These are phyloP conservation scores for Sturmia bella DNA, from an alignment of 2,888 invertebrate genomes.

Conservation along the genomic window DNA sequence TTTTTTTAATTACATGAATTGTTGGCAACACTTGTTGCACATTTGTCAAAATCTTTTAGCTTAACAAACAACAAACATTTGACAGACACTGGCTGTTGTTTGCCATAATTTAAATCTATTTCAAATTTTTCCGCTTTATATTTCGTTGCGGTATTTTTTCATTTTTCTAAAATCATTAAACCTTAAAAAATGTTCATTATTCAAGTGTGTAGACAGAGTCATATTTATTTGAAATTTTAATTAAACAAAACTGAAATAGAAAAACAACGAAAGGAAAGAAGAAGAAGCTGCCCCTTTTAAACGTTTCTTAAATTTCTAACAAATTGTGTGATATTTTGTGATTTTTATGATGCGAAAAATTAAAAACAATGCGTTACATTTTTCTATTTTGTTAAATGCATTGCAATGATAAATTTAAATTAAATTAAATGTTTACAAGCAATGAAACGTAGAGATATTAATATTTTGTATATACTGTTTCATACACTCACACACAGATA, in stretches of 20 bases:
- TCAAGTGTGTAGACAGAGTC: conserved; percentile 39
- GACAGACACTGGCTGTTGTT: conserved; percentile 43
- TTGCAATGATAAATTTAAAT: conserved; percentile 68
- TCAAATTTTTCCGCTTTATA: neutral
- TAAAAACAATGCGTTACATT: conserved; percentile 61
- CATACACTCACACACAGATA: too few species aligned
- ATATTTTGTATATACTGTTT: neutral
- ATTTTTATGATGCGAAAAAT: conserved; percentile 69
- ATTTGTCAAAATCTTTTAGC: conserved; percentile 63
- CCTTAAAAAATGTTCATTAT: conserved; percentile 53
- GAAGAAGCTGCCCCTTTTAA: too few species aligned
- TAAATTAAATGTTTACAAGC: conserved; percentile 65
- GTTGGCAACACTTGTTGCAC: conserved; percentile 66
- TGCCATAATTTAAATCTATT: conserved; percentile 24
- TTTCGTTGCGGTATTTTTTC: neutral
- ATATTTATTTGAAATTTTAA: conserved; percentile 53
- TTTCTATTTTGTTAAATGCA: conserved; percentile 34
- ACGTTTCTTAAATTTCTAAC: conserved; percentile 47
- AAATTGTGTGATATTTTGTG: conserved; percentile 56
- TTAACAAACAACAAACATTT: conserved; percentile 34
- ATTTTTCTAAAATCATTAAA: conserved; percentile 45
- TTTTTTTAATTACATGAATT: conserved; percentile 53
- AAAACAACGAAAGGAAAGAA: neutral
- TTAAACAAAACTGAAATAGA: conserved; percentile 17
- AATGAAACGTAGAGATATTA: conserved; percentile 53